Base-by-base conservation (phyloP, 2,113 vertebrate genomes). In the Amphiprion ocellaris region DNA sequence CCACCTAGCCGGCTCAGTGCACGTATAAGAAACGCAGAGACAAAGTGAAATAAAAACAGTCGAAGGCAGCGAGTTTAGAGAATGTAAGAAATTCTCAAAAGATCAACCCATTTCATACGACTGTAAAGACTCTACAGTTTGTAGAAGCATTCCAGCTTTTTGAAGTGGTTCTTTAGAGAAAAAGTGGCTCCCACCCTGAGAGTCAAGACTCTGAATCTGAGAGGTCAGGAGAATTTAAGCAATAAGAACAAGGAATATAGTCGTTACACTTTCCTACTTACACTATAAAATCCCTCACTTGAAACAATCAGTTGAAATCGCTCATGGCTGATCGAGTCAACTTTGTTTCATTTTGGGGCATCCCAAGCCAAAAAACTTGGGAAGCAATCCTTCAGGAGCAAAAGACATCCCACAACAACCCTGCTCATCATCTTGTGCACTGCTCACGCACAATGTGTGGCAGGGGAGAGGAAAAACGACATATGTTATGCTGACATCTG, bases 401-500 rank as follows among this genome's bases (percentile, higher is more conserved):
- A 39, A 49, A 50, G 12, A 52, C 23, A 58, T 52, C 55, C 55
- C n/a, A 41, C 37, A 41, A 75, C 49, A 55, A 61, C 23, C 33
- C n/a, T 21, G 41, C 9, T 75, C 24, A 67, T 67, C 16, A 6
- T 39, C 23, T 39, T 23, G 39, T 23, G 10, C 41, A 4, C 16
- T 24, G 8, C 33, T 77, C 53, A 46, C 61, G 67, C 79, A 68
- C 82, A 78, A 33, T 60, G 75, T 73, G 81, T 66, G 69, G 82
- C 46, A 79, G 50, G n/a, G 37, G 50, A 82, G 64, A 7, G 26
- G 74, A 68, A 82, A 73, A 84, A 70, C 79, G 83, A 81, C 78
- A 87, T 64, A 58, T 85, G 89, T 83, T 83, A 70, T 39, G 79
- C 62, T 81, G 87, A 81, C 80, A 74, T 82, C 26, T n/a, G 61